These are phyloP conservation scores for Alcedo atthis DNA, from an alignment of 2,797 vertebrate genomes.

Conservation along the genomic window DNA sequence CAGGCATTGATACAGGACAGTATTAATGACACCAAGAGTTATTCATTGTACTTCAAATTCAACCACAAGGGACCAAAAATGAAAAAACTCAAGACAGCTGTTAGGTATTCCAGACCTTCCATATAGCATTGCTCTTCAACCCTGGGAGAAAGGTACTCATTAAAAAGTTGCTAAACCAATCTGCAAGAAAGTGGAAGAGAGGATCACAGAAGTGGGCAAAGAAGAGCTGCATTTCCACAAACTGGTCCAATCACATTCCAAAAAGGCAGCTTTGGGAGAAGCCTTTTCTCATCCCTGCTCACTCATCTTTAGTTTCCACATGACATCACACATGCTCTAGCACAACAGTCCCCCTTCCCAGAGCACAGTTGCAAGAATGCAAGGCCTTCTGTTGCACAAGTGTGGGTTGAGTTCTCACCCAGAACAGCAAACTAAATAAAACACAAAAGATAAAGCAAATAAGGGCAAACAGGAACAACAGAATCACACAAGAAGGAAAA, in stretches of 20 bases:
- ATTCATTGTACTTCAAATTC: neutral
- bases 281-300: neutral
- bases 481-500: neutral
- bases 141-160: neutral
- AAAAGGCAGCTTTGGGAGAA: neutral
- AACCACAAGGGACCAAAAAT: neutral
- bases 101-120: neutral
- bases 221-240: neutral
- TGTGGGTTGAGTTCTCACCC: neutral
- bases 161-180: neutral
- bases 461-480: neutral
- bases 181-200: neutral
- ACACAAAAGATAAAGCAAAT: neutral
- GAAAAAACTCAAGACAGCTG: neutral
- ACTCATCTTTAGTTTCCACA: neutral
- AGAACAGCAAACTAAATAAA: neutral
- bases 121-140: neutral
- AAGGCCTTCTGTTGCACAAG: neutral
- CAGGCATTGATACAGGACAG: neutral
- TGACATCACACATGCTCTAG: neutral
- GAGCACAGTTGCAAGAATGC: neutral
- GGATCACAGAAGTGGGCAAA: neutral
- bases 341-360: neutral
- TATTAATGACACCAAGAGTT: neutral
- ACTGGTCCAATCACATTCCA: neutral